Percentiles rank a stretch among this genome's conserved stretches.
Conservation (phyloP, 2,797 vertebrate genomes). For the Hippoglossus hippoglossus region DNA sequence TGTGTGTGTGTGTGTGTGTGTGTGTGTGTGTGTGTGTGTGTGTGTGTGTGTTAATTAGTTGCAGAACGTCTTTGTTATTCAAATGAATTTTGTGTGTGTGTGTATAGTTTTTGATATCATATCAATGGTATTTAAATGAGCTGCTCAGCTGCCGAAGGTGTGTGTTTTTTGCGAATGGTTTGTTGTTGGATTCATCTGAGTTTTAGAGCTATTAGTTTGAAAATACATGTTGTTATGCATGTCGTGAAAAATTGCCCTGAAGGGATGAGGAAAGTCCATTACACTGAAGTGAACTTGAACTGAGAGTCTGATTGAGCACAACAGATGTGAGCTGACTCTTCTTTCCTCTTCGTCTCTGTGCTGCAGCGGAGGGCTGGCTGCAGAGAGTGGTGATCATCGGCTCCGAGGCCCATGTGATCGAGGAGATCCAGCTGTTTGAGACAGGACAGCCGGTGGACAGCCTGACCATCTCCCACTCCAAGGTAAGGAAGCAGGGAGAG, state of each 20-base stretch:
- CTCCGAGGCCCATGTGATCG: conserved; percentile 88
- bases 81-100: conserved; percentile 18
- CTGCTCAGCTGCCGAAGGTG: conserved; percentile 11
- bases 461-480: conserved; percentile 89
- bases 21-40: background rate
- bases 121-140: conserved; percentile 12
- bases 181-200: background rate
- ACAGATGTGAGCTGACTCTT: conserved; percentile 25
- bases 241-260: conserved; percentile 20
- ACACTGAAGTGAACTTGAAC: conserved; percentile 4
- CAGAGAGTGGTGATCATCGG: conserved; percentile 91
- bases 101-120: too few species aligned
- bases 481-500: conserved; percentile 79
- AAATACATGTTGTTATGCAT: conserved; percentile 37
- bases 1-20: background rate
- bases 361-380: conserved; percentile 91
- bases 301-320: conserved; percentile 25
- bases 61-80: conserved; percentile 20
- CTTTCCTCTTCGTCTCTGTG: conserved; percentile 14
- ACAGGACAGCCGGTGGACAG: conserved; percentile 90
- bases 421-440: conserved; percentile 96
- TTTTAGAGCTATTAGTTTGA: conserved; percentile 19
- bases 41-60: conserved; percentile 13
- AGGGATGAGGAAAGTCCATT: background rate
- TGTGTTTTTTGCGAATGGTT: conserved; percentile 30